These are phyloP conservation scores for Ptyas mucosa DNA, from an alignment of 2,113 vertebrate genomes.

Conservation along the genomic window DNA sequence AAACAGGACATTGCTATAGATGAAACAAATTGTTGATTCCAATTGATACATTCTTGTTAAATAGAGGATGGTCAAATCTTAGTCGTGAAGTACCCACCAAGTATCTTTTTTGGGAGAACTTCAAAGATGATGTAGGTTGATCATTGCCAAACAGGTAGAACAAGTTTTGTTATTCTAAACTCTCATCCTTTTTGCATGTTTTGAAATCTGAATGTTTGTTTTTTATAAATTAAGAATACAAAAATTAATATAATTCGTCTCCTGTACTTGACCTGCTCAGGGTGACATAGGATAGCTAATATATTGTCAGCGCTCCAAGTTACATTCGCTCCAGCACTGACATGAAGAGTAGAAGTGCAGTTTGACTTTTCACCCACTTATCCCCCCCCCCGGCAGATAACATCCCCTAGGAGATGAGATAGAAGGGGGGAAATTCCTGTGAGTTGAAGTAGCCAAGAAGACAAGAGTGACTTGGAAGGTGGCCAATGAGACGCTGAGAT, in stretches of 20 bases:
- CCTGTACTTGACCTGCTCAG: not conserved
- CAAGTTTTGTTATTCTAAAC: not conserved
- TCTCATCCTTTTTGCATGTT: not conserved
- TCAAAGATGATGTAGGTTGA: not conserved
- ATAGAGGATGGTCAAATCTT: not conserved
- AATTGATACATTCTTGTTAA: not conserved
- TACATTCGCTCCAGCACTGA: too few relatives aligned
- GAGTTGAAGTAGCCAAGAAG: too few relatives aligned
- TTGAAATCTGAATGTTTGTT: not conserved
- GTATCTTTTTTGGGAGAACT: not conserved
- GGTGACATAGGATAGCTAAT: not conserved
- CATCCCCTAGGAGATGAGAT: too few relatives aligned
- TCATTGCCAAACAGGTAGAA: not conserved
- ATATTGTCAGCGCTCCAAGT: too few relatives aligned
- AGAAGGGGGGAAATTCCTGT: too few relatives aligned
- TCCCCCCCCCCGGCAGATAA: too few relatives aligned
- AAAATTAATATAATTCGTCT: not conserved
- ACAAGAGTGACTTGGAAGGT: too few relatives aligned
- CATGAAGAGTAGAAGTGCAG: too few relatives aligned
- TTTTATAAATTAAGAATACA: not conserved
- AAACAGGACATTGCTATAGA: not conserved
- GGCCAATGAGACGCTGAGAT: too few relatives aligned
- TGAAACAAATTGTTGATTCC: not conserved
- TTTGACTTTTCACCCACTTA: too few relatives aligned
- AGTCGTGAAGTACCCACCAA: not conserved